Conservation (phyloP, 1,140 invertebrate genomes). For the Tetragonula clypearis region DNA sequence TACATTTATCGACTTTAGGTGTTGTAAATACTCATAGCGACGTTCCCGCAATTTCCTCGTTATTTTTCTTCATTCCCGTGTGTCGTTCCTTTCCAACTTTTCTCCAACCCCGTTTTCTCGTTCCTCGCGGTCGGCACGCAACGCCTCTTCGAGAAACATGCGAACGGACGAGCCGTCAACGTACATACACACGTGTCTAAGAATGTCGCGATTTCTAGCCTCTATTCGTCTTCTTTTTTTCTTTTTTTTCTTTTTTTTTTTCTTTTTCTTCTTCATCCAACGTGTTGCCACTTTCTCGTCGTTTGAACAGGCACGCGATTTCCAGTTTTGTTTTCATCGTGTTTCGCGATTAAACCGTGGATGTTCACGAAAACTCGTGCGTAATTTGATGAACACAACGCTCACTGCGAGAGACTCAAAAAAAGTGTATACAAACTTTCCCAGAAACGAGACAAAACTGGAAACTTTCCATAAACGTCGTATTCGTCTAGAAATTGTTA, state of each 20-base stretch:
- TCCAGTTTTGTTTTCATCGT: neutral
- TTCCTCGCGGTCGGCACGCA: constrained; percentile 13
- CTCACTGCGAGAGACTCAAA: neutral
- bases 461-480: no score
- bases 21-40: constrained; percentile 50
- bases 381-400: neutral
- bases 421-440: neutral
- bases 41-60: constrained; percentile 6
- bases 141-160: constrained; percentile 9
- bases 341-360: neutral
- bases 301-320: neutral
- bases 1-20: constrained; percentile 52
- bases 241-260: neutral
- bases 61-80: neutral
- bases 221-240: neutral
- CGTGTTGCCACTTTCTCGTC: neutral
- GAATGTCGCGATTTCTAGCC: neutral
- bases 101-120: neutral
- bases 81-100: neutral
- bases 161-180: neutral
- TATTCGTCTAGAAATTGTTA: neutral
- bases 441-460: no score
- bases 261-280: no score
- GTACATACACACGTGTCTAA: neutral
- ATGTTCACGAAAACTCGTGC: neutral